Percentiles rank a stretch among this genome's conserved stretches.
Evolutionary conservation across 2,113 vertebrate genomes (phyloP).

Genomic region (Phalacrocorax carbo): DNA sequence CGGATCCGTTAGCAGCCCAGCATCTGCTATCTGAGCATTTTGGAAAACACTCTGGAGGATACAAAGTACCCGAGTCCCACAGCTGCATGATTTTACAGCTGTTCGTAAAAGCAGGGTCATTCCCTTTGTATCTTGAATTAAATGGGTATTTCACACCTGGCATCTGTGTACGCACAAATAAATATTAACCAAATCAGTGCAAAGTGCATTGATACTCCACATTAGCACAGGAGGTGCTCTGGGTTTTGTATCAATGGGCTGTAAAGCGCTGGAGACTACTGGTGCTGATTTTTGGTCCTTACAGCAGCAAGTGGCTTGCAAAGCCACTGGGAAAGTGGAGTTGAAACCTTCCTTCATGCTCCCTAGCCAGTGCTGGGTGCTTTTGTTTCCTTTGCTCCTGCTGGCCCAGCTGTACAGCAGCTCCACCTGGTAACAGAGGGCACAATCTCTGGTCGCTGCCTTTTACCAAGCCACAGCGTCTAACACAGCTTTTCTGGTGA

Average conservation of each 20-base stretch:
- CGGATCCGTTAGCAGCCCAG: conserved; percentile 42
- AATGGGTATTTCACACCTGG: neutral
- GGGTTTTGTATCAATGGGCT: neutral
- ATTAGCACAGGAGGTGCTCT: neutral
- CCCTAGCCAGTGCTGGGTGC: neutral
- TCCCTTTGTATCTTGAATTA: conserved; percentile 16
- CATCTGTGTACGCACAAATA: neutral
- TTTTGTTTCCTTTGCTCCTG: neutral
- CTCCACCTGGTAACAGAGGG: neutral
- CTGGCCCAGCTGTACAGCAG: neutral
- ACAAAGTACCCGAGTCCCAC: neutral
- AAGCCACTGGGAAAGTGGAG: neutral
- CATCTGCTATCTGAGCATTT: conserved; percentile 53
- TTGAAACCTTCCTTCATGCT: neutral
- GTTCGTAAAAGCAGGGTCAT: neutral
- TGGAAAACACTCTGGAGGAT: conserved; percentile 30
- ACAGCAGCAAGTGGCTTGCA: neutral
- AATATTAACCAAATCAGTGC: neutral
- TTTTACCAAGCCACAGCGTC: neutral
- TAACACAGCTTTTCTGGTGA: neutral
- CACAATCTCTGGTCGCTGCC: neutral
- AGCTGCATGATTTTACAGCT: neutral
- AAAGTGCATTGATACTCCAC: neutral
- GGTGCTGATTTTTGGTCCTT: neutral
- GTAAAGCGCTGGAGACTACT: neutral